Base-by-base conservation (phyloP, 2,113 vertebrate genomes). In the Nannospalax galili region DNA sequence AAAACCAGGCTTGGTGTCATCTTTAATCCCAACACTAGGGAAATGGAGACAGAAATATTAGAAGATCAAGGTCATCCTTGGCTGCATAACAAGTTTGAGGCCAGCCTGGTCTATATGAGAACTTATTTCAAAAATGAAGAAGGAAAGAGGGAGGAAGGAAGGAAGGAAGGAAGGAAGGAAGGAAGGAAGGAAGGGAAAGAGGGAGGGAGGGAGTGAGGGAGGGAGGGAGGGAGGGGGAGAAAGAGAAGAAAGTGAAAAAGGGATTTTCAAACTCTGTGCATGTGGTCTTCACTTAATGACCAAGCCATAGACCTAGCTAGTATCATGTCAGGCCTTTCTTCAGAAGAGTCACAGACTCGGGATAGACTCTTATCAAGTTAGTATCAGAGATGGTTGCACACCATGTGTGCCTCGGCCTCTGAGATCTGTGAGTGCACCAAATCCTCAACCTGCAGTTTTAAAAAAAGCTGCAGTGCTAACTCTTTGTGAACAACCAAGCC, bases 361-460 rank as follows among this genome's bases (percentile, higher is more conserved):
- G 65, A 28, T 40, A 73, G 56, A 73, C 74, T 16, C 30, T 35
- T 45, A 11, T 48, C 48, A 75, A 14, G n/a, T 73, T 24, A 91
- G 37, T 56, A 32, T 52, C 52, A 24, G 73, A 30, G 37, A 32
- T 3, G 5, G 14, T 7, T 58, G 28, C 16, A 85, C 28, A 26
- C 40, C 10, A 0, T 64, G 45, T 16, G 3, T 30, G 30, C 64
- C 26, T 32, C 15, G 8, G n/a, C 26, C 52, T 14, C 2, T 1
- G 26, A 56, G 42, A 75, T 52, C 19, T 52, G 62, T 70, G 32
- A 60, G 22, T 75, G 40, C n/a, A 70, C 17, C 2, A 60, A 69
- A 81, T 52, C 52, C 42, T 42, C 67, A 45, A 28, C 74, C 70
- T 30, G 3, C 72, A 37, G 0, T 7, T 58, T 60, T 14, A 79